These are phyloP conservation scores for Tragelaphus scriptus DNA, from an alignment of 2,113 vertebrate genomes.

Conservation along the genomic window DNA sequence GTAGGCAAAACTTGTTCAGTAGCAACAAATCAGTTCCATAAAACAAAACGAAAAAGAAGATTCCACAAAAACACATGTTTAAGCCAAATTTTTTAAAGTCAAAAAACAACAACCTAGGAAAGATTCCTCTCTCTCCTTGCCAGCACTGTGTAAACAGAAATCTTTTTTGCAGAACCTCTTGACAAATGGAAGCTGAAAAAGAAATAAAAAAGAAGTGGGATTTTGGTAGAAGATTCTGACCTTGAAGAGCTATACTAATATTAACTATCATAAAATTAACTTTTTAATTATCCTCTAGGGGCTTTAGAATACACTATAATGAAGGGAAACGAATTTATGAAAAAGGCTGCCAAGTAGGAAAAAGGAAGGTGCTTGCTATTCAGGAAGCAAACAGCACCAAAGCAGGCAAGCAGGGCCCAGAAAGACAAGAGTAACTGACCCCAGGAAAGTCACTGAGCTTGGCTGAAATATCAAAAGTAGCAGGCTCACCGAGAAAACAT, in stretches of 20 bases:
- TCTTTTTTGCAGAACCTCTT: slow-evolving; percentile 24
- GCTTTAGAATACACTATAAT: neutral
- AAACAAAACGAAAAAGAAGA: neutral
- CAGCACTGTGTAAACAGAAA: slow-evolving; percentile 13
- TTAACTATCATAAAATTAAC: slow-evolving; percentile 44
- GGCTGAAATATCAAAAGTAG: neutral
- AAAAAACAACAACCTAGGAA: neutral
- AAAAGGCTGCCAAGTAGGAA: slow-evolving; percentile 42
- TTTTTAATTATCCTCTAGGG: slow-evolving; percentile 21
- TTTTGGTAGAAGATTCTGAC: slow-evolving; percentile 39
- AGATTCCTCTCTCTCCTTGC: neutral
- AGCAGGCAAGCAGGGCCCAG: neutral
- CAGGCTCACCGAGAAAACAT: neutral
- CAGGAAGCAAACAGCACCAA: neutral
- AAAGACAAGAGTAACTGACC: neutral
- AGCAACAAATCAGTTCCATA: neutral
- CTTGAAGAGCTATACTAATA: neutral
- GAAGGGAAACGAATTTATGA: slow-evolving; percentile 35
- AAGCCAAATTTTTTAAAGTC: neutral
- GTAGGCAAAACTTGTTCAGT: neutral
- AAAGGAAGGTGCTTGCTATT: neutral
- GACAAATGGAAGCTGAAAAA: neutral
- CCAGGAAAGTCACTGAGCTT: neutral
- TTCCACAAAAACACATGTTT: neutral
- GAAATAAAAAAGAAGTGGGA: neutral